A percentile compares a stretch with the other conserved stretches of the same genome.
These are phyloP conservation scores for Anguilla pacifica DNA, from an alignment of 2,797 vertebrate species.

Conservation along the genomic window DNA sequence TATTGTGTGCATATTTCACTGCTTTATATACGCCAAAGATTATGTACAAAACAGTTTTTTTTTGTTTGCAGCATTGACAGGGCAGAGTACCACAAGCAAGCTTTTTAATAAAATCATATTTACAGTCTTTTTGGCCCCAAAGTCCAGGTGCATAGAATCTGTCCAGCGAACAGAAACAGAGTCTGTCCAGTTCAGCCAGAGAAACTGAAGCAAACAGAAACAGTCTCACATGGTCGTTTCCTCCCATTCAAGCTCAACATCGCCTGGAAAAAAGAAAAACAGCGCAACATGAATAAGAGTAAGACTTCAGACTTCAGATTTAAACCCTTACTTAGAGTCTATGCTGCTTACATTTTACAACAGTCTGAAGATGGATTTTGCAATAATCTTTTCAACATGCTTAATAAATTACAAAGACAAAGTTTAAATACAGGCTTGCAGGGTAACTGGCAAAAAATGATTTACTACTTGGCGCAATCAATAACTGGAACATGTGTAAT, in stretches of 20 bases:
- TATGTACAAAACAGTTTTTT: constrained; percentile 19
- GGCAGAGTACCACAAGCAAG: constrained; percentile 58
- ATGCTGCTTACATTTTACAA: neutral
- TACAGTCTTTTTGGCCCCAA: constrained; percentile 72
- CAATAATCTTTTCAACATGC: neutral
- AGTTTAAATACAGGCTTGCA: neutral
- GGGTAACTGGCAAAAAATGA: neutral
- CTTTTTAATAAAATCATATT: constrained; percentile 13
- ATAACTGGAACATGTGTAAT: neutral
- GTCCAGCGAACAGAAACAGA: too few relatives aligned
- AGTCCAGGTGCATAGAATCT: constrained; percentile 51
- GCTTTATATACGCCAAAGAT: neutral
- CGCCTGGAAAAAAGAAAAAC: constrained; percentile 72
- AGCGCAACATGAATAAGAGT: neutral
- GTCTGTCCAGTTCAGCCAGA: neutral
- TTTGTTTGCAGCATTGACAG: neutral
- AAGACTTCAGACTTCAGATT: neutral
- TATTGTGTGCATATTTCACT: constrained; percentile 21
- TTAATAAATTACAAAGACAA: too few relatives aligned
- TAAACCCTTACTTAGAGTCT: neutral
- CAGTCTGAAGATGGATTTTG: neutral
- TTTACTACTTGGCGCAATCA: neutral
- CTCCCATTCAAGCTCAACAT: constrained; percentile 97
- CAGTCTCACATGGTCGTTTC: constrained; percentile 92
- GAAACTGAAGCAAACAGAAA: neutral